These are phyloP conservation scores for Lytechinus variegatus DNA, from an alignment of 35 echinoderm and acorn worm species.

Conservation along the genomic window DNA sequence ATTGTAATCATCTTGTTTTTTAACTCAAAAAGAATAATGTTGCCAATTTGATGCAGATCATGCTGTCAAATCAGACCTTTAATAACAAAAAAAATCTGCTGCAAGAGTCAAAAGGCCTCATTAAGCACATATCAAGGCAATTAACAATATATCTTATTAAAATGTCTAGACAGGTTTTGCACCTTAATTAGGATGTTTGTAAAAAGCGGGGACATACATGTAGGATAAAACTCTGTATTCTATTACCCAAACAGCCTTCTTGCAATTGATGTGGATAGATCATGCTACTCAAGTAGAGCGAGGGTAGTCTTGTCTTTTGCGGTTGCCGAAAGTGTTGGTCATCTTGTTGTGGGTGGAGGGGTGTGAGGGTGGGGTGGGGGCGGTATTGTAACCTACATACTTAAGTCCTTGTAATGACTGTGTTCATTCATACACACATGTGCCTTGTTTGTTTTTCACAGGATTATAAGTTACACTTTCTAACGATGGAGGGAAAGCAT, in stretches of 20 bases:
- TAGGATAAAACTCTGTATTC: not conserved
- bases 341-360: no score
- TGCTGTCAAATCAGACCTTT: no score
- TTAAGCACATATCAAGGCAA: not conserved
- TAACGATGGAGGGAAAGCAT: no score
- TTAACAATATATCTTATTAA: not conserved
- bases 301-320: not conserved
- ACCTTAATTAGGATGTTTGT: not conserved
- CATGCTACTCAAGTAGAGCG: not conserved
- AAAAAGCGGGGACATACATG: not conserved
- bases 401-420: not conserved
- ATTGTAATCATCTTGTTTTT: no score
- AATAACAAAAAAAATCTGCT: no score
- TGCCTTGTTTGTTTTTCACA: no score
- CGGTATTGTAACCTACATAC: not conserved
- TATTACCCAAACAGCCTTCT: not conserved
- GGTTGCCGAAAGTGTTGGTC: not conserved
- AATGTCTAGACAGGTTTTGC: not conserved
- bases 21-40: no score
- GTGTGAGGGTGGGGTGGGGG: not conserved
- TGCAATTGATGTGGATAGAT: not conserved
- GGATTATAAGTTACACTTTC: no score
- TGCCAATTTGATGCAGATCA: no score
- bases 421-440: not conserved
- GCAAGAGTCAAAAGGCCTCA: not conserved